Conservation (phyloP, 2,113 vertebrate species). For the Cnemophilus loriae region DNA sequence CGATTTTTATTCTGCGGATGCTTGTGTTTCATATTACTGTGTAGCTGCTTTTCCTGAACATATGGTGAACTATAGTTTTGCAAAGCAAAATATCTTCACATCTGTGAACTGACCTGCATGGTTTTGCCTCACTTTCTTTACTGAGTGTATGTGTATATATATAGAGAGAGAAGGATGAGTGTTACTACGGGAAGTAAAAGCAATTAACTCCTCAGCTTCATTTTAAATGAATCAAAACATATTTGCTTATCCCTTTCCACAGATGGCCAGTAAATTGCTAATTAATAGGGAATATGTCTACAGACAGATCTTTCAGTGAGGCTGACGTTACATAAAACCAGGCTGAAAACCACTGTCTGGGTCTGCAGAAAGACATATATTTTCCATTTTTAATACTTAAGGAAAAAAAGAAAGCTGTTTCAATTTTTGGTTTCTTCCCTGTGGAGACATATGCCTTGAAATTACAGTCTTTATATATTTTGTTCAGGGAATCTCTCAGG, state of each 20-base stretch:
- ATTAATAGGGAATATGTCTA: background rate
- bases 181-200: background rate
- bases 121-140: background rate
- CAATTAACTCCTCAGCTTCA: background rate
- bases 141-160: background rate
- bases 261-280: background rate
- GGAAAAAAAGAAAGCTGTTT: background rate
- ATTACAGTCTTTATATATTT: background rate
- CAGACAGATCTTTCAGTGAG: background rate
- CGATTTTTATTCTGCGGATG: background rate
- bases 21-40: background rate
- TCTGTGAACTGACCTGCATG: background rate
- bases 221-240: conserved; percentile 11
- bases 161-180: background rate
- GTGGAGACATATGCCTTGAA: background rate
- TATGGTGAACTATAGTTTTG: background rate
- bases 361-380: background rate
- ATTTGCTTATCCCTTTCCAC: conserved; percentile 12
- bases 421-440: background rate
- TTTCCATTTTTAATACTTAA: conserved; percentile 15
- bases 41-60: background rate
- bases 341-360: background rate
- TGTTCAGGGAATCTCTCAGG: background rate
- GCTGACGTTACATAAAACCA: background rate
- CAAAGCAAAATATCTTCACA: background rate